Evolutionary conservation across 2,113 vertebrate species (phyloP).

Genomic region (Oryzias javanicus): DNA sequence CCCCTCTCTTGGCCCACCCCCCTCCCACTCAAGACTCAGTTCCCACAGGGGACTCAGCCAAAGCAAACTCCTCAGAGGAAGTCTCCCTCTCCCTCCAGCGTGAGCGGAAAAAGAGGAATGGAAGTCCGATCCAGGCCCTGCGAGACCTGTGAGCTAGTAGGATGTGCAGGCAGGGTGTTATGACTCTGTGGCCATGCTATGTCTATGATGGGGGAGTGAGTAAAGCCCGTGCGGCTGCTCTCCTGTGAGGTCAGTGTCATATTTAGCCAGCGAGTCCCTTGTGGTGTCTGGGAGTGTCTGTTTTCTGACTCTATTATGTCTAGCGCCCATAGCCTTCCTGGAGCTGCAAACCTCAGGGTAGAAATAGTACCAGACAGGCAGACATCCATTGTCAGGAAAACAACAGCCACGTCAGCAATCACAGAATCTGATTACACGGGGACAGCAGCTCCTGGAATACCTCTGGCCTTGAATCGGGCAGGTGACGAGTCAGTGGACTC

Average conservation of each 20-base stretch:
- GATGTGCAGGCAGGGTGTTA: conserved; percentile 63
- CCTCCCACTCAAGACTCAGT: conserved; percentile 65
- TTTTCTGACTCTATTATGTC: conserved; percentile 81
- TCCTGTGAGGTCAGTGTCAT: conserved; percentile 73
- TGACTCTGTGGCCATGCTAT: conserved; percentile 67
- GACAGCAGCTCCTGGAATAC: conserved; percentile 50
- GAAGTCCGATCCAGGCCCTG: conserved; percentile 55
- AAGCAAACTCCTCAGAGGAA: conserved; percentile 76
- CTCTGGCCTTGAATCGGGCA: conserved; percentile 46
- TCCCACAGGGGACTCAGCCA: conserved; percentile 81
- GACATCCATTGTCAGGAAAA: conserved; percentile 75
- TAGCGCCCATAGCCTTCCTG: conserved; percentile 75
- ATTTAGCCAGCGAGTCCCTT: conserved; percentile 77
- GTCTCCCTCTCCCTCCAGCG: conserved; percentile 61
- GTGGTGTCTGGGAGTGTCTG: conserved; percentile 82
- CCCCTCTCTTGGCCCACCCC: conserved; percentile 58
- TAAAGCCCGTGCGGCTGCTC: conserved; percentile 65
- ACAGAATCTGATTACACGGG: conserved; percentile 68
- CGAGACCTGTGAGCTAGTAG: conserved; percentile 51
- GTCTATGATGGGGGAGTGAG: conserved; percentile 75
- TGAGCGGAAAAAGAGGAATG: conserved; percentile 35
- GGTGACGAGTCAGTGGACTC: conserved; percentile 56
- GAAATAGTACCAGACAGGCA: conserved; percentile 74
- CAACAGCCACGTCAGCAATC: conserved; percentile 71
- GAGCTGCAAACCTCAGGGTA: conserved; percentile 76